Conservation (phyloP, 1,140 invertebrate genomes). For the Polyergus mexicanus region DNA sequence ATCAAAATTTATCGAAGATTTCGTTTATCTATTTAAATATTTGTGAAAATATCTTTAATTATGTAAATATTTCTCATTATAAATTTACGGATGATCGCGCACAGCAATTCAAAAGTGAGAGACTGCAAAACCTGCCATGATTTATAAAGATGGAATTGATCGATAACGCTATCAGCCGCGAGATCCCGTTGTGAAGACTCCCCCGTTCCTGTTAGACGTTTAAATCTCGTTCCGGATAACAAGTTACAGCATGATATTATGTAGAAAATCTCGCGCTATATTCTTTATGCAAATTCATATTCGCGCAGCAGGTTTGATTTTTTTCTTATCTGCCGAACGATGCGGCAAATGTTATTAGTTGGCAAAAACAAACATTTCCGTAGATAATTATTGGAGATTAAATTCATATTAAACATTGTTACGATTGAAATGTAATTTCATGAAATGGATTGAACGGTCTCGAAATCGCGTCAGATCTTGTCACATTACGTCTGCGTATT, state of each 20-base stretch:
- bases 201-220: slow-evolving; percentile 5
- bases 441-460: neutral
- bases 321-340: slow-evolving; percentile 17
- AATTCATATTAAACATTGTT: neutral
- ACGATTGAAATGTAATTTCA: slow-evolving; percentile 10
- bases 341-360: slow-evolving; percentile 19
- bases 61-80: neutral
- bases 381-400: slow-evolving; percentile 22
- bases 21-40: too few species aligned
- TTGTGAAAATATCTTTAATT: neutral
- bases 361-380: slow-evolving; percentile 11
- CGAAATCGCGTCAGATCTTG: slow-evolving; percentile 15
- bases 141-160: slow-evolving; percentile 32
- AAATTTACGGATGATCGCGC: neutral
- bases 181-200: slow-evolving; percentile 31
- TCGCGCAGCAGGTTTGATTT: neutral
- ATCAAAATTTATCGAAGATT: neutral
- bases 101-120: neutral
- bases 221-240: slow-evolving; percentile 35
- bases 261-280: slow-evolving; percentile 34
- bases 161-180: slow-evolving; percentile 25
- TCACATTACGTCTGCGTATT: slow-evolving; percentile 1
- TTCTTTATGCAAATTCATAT: slow-evolving; percentile 49
- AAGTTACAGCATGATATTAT: slow-evolving; percentile 9
- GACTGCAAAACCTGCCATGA: neutral